A percentile compares a stretch with the other conserved stretches of the same genome.
Evolutionary conservation across 2,113 vertebrate species (phyloP).

Genomic region (Gambusia holbrooki): DNA sequence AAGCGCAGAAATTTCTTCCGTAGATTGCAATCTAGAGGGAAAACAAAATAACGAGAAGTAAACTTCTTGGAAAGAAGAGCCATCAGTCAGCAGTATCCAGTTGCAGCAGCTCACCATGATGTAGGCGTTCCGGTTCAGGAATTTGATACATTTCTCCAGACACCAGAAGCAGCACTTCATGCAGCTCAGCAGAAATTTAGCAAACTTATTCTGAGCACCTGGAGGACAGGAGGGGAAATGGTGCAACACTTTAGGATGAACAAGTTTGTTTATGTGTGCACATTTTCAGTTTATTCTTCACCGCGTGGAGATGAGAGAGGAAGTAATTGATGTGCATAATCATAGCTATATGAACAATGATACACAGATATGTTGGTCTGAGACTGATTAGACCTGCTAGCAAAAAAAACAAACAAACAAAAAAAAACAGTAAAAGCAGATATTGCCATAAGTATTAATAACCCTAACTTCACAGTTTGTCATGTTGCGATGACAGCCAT

Average conservation of each 20-base stretch:
- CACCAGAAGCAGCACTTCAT: constrained; percentile 99
- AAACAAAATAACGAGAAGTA: accelerated
- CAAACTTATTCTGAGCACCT: constrained; percentile 88
- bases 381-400: too few relatives aligned
- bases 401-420: too few relatives aligned
- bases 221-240: neutral
- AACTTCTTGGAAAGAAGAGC: neutral
- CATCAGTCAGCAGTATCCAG: neutral
- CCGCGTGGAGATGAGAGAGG: too few relatives aligned
- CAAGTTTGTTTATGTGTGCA: too few relatives aligned
- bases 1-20: constrained; percentile 94
- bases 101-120: constrained; percentile 88
- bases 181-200: constrained; percentile 90
- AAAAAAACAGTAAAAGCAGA: too few relatives aligned
- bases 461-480: too few relatives aligned
- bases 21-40: constrained; percentile 89
- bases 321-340: too few relatives aligned
- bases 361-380: too few relatives aligned
- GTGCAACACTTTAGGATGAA: neutral
- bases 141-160: constrained; percentile 95
- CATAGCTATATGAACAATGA: too few relatives aligned
- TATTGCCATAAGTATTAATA: too few relatives aligned
- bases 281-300: too few relatives aligned
- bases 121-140: constrained; percentile 96
- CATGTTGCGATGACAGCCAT: too few relatives aligned